These are phyloP conservation scores for Liasis olivaceus DNA, from an alignment of 2,797 vertebrate genomes.

Conservation along the genomic window DNA sequence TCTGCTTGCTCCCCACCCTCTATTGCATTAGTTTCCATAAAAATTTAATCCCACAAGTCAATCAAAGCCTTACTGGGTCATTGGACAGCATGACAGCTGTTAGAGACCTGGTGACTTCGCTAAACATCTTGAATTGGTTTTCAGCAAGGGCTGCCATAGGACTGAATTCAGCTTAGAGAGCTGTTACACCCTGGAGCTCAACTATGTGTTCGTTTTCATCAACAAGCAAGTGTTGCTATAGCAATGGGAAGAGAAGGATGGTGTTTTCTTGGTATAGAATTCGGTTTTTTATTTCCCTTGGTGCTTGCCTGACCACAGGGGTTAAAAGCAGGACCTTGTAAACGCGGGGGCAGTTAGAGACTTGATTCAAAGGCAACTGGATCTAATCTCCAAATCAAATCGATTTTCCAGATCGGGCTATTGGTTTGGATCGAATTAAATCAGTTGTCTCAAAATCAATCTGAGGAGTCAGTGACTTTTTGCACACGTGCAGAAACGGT, in stretches of 20 bases:
- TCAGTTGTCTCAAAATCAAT: not conserved
- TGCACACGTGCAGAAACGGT: not conserved
- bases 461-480: not conserved
- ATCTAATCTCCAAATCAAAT: not conserved
- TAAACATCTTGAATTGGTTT: constrained; percentile 51
- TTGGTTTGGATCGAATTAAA: not conserved
- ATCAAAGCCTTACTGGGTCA: not conserved
- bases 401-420: not conserved
- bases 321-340: not conserved
- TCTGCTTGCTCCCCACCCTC: constrained; percentile 34
- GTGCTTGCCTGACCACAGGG: no score
- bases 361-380: not conserved
- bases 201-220: constrained; percentile 32
- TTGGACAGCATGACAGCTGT: constrained; percentile 47
- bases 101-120: constrained; percentile 34
- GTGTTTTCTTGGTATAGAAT: constrained; percentile 1
- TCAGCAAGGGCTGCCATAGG: constrained; percentile 44
- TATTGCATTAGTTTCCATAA: not conserved
- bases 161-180: constrained; percentile 34
- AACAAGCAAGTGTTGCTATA: not conserved
- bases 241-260: not conserved
- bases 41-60: constrained; percentile 9
- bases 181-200: constrained; percentile 18
- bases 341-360: not conserved
- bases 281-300: not conserved